phyloP scores from a whole-genome alignment of 1,140 invertebrate species.

The Pteromalus puparum region DNA sequence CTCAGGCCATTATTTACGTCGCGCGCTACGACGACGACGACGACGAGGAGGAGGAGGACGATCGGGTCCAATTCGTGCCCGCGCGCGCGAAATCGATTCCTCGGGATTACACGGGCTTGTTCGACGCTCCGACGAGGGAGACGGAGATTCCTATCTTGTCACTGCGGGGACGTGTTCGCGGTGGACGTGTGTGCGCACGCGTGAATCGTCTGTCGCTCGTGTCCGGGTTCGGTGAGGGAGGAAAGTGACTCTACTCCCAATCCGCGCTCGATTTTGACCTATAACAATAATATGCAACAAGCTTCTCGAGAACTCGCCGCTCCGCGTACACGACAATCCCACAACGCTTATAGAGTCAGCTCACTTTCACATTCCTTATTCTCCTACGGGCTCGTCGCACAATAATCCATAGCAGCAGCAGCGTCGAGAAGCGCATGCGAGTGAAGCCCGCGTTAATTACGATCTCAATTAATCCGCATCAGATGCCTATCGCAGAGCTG shows the following conservation, averaged over 20 bases:
- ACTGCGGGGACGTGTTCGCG: slow-evolving; percentile 1
- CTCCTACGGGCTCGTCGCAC: neutral
- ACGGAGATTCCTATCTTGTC: slow-evolving; percentile 33
- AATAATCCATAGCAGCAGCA: neutral
- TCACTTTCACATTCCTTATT: neutral
- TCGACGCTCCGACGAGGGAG: neutral
- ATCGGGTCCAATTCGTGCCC: slow-evolving; percentile 12
- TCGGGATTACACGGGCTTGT: slow-evolving; percentile 30
- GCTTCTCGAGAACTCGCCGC: no score
- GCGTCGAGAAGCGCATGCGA: neutral
- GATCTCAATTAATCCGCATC: slow-evolving; percentile 39
- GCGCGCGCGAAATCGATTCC: slow-evolving; percentile 35
- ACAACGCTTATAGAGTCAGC: neutral
- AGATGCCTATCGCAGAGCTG: slow-evolving; percentile 21
- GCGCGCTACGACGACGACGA: neutral
- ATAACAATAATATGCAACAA: no score
- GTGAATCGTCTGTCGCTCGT: neutral
- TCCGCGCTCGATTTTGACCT: no score
- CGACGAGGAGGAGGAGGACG: neutral
- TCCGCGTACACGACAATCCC: neutral
- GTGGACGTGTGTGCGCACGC: neutral
- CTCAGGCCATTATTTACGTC: slow-evolving; percentile 19
- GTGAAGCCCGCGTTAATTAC: slow-evolving; percentile 41
- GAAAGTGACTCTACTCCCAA: slow-evolving; percentile 15
- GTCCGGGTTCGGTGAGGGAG: neutral